Evolutionary conservation across 2,797 vertebrate species (phyloP).

Genomic region (Spatula versicolor): DNA sequence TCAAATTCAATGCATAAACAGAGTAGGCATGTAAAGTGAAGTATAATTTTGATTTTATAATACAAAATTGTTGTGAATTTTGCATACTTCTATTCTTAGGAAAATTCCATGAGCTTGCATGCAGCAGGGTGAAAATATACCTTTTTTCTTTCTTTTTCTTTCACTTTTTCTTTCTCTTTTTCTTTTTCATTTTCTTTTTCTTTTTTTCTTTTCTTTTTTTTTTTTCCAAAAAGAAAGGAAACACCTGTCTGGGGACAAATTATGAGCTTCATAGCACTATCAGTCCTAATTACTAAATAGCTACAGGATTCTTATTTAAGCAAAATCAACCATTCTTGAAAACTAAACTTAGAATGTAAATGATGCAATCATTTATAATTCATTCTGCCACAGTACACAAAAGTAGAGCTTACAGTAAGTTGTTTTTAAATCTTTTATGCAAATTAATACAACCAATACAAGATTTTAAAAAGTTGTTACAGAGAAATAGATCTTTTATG

Average conservation of each 20-base stretch:
- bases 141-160: neutral
- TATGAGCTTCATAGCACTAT: constrained; percentile 75
- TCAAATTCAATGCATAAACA: neutral
- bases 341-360: constrained; percentile 80
- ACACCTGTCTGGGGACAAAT: constrained; percentile 78
- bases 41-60: constrained; percentile 22
- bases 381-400: constrained; percentile 70
- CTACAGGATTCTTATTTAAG: constrained; percentile 77
- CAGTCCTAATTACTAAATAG: constrained; percentile 79
- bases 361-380: constrained; percentile 80
- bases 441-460: constrained; percentile 44
- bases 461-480: constrained; percentile 25
- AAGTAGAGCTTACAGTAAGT: constrained; percentile 60
- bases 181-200: neutral
- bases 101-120: constrained; percentile 39
- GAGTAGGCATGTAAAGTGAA: neutral
- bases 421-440: constrained; percentile 36
- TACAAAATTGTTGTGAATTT: neutral
- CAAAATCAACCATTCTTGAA: constrained; percentile 80
- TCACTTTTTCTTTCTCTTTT: too few species aligned
- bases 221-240: constrained; percentile 46
- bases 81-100: constrained; percentile 6
- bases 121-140: constrained; percentile 60
- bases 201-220: neutral
- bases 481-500: neutral